Conservation (phyloP, 1,140 invertebrate species). For the Drosophila repletoides region DNA sequence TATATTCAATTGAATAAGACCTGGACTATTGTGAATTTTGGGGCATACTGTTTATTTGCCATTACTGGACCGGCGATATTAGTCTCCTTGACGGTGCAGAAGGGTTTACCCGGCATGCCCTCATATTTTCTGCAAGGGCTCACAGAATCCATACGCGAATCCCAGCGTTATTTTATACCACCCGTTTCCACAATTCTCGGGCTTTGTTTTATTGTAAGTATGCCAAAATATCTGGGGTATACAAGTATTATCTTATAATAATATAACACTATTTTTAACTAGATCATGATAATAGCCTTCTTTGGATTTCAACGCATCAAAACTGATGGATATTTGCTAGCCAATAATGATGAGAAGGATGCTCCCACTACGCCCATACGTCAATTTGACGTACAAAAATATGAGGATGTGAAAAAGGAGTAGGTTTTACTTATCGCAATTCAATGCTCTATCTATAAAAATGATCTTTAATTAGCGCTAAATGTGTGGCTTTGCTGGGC, state of each 20-base stretch:
- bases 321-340: slow-evolving; percentile 29
- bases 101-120: slow-evolving; percentile 75
- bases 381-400: slow-evolving; percentile 65
- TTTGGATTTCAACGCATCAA: slow-evolving; percentile 79
- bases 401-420: slow-evolving; percentile 79
- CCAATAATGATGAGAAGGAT: slow-evolving; percentile 31
- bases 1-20: slow-evolving; percentile 56
- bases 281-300: slow-evolving; percentile 63
- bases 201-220: slow-evolving; percentile 62
- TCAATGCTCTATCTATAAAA: not conserved
- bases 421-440: slow-evolving; percentile 22
- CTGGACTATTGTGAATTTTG: slow-evolving; percentile 49
- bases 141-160: slow-evolving; percentile 76
- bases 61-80: slow-evolving; percentile 54
- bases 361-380: not conserved
- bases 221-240: not conserved
- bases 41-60: slow-evolving; percentile 46
- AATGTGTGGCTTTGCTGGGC: slow-evolving; percentile 71
- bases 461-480: slow-evolving; percentile 47
- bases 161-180: slow-evolving; percentile 78
- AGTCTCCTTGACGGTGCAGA: slow-evolving; percentile 65
- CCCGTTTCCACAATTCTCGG: slow-evolving; percentile 71
- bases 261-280: not conserved
- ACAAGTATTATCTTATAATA: not conserved
- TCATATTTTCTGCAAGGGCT: slow-evolving; percentile 79